Percentiles rank a stretch among this genome's conserved stretches.
phyloP scores from a whole-genome alignment of 2,888 invertebrate species.

The Erpobdella octoculata region DNA sequence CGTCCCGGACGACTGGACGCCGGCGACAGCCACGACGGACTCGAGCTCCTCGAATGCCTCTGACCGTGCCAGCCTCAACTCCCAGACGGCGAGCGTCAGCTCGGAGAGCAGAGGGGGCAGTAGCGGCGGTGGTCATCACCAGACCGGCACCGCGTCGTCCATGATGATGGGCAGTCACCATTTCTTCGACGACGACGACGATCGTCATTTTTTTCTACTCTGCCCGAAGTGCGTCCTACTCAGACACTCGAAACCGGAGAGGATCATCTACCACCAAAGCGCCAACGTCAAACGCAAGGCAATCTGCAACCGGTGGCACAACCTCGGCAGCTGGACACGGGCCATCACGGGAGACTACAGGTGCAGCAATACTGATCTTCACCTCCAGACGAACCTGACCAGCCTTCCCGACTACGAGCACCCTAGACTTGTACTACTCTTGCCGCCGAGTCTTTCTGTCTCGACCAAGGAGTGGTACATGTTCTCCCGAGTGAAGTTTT shows the following conservation, averaged over 20 bases:
- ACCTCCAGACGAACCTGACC: slow-evolving; percentile 32
- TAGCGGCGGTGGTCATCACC: slow-evolving; percentile 20
- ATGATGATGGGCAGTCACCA: slow-evolving; percentile 28
- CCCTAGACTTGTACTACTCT: slow-evolving; percentile 38
- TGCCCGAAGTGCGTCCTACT: slow-evolving; percentile 39
- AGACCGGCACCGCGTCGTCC: slow-evolving; percentile 14
- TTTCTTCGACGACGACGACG: slow-evolving; percentile 31
- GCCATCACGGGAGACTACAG: slow-evolving; percentile 39
- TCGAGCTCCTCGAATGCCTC: slow-evolving; percentile 30
- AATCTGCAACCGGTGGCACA: slow-evolving; percentile 40
- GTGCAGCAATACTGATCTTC: slow-evolving; percentile 32
- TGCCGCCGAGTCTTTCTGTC: slow-evolving; percentile 38
- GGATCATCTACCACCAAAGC: slow-evolving; percentile 34
- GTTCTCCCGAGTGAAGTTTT: slow-evolving; percentile 38
- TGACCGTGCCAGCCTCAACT: slow-evolving; percentile 35
- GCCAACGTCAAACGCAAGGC: slow-evolving; percentile 37
- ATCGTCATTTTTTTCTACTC: slow-evolving; percentile 36
- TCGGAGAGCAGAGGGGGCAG: slow-evolving; percentile 33
- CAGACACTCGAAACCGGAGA: slow-evolving; percentile 37
- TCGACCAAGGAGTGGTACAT: slow-evolving; percentile 40
- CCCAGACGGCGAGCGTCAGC: slow-evolving; percentile 32
- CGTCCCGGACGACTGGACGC: slow-evolving; percentile 36
- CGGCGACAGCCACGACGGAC: slow-evolving; percentile 17
- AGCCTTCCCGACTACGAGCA: slow-evolving; percentile 39
- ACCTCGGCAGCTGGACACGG: slow-evolving; percentile 40